A percentile compares a stretch with the other conserved stretches of the same genome.
Conservation (phyloP, 2,797 vertebrate genomes). For the Xenops minutus region DNA sequence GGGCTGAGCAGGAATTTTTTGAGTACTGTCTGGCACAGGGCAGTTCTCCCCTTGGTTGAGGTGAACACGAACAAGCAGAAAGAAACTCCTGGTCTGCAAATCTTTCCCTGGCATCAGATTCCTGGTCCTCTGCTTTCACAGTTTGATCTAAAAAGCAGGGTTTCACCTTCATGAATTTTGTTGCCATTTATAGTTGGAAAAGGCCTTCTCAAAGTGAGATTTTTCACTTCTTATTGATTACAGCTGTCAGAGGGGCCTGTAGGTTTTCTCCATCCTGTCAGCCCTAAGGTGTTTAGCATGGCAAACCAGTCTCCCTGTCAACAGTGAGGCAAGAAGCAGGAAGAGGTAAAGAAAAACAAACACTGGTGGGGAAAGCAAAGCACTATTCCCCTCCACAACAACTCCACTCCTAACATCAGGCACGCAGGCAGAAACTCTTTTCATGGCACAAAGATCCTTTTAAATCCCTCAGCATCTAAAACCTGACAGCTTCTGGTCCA, state of each 20-base stretch:
- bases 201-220: conserved; percentile 22
- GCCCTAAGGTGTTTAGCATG: neutral
- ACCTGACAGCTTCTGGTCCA: neutral
- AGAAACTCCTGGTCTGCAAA: neutral
- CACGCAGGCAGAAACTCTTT: neutral
- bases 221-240: conserved; percentile 52
- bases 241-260: conserved; percentile 32
- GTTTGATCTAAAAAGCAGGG: neutral
- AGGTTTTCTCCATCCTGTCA: conserved; percentile 31
- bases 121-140: neutral
- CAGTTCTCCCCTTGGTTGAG: neutral
- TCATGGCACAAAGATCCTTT: neutral
- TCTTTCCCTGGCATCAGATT: neutral
- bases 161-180: neutral
- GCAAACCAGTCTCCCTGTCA: conserved; percentile 8
- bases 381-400: neutral
- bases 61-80: neutral
- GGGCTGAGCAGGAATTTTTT: neutral
- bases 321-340: neutral
- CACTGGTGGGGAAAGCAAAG: neutral
- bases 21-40: neutral
- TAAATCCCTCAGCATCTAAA: neutral
- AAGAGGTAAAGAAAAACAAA: neutral
- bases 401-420: neutral
- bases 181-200: neutral